phyloP scores from a whole-genome alignment of 2,113 vertebrate genomes.

The Chlamydotis undulata region DNA sequence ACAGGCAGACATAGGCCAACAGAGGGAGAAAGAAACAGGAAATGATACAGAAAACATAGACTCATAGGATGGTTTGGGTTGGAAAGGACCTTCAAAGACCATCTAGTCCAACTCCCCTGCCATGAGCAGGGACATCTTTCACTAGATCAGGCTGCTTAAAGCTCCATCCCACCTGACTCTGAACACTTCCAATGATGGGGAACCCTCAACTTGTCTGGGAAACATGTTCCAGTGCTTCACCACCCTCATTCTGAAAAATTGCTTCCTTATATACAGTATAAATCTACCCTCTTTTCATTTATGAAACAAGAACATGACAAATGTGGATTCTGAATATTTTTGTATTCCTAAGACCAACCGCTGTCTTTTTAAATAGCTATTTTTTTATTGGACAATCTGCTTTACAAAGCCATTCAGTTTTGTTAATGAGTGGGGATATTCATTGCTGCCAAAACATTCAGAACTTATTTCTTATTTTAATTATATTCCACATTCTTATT shows the following conservation, averaged over 20 bases:
- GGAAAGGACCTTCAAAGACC: background rate
- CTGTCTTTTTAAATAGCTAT: background rate
- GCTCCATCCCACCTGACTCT: background rate
- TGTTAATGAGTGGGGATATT: background rate
- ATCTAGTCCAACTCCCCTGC: background rate
- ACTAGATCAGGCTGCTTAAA: background rate
- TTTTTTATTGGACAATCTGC: background rate
- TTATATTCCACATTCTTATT: background rate
- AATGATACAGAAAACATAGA: background rate
- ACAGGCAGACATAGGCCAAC: background rate
- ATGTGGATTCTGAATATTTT: background rate
- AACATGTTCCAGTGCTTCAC: background rate
- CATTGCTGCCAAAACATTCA: background rate
- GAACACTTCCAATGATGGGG: background rate
- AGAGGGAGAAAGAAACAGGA: background rate
- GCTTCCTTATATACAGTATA: background rate
- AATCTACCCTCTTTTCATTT: background rate
- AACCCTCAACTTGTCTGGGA: background rate
- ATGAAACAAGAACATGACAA: accelerated
- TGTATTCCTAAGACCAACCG: background rate
- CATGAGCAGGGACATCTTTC: background rate
- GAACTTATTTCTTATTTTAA: background rate
- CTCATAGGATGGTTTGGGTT: background rate
- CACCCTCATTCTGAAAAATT: accelerated
- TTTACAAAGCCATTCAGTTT: background rate